These are phyloP conservation scores for Linnaemya vulpina DNA, from an alignment of 2,888 invertebrate genomes.

Conservation along the genomic window DNA sequence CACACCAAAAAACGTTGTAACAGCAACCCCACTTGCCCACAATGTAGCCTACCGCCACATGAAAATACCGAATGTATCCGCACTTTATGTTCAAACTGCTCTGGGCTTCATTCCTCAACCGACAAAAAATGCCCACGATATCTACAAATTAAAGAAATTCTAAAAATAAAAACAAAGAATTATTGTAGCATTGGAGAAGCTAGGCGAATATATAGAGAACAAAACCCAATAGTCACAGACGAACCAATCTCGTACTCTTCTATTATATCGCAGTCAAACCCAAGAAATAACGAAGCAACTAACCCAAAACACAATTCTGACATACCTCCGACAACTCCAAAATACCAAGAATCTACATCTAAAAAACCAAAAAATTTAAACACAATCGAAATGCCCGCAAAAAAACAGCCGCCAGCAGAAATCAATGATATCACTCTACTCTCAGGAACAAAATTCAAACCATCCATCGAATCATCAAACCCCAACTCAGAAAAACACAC, in stretches of 20 bases:
- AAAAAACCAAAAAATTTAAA: too few relatives aligned
- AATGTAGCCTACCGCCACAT: neutral
- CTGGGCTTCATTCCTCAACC: neutral
- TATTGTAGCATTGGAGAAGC: neutral
- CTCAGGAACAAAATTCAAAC: too few relatives aligned
- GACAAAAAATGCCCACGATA: neutral
- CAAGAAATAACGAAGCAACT: too few relatives aligned
- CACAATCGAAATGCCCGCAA: too few relatives aligned
- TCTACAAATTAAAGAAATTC: neutral
- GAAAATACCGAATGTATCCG: neutral
- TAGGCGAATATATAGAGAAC: neutral
- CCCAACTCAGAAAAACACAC: too few relatives aligned
- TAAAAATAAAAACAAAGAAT: neutral
- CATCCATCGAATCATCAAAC: too few relatives aligned
- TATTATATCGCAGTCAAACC: too few relatives aligned
- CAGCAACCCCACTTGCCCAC: neutral
- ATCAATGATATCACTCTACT: too few relatives aligned
- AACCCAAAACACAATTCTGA: too few relatives aligned
- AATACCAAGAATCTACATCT: too few relatives aligned
- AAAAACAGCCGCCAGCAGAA: too few relatives aligned
- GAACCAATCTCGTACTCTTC: neutral
- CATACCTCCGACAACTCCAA: too few relatives aligned
- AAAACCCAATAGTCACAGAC: neutral
- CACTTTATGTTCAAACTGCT: neutral
- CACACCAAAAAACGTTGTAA: slow-evolving; percentile 15